A percentile compares a stretch with the other conserved stretches of the same genome.
phyloP scores from a whole-genome alignment of 2,888 invertebrate species.

The Drosophila sordidapex region DNA sequence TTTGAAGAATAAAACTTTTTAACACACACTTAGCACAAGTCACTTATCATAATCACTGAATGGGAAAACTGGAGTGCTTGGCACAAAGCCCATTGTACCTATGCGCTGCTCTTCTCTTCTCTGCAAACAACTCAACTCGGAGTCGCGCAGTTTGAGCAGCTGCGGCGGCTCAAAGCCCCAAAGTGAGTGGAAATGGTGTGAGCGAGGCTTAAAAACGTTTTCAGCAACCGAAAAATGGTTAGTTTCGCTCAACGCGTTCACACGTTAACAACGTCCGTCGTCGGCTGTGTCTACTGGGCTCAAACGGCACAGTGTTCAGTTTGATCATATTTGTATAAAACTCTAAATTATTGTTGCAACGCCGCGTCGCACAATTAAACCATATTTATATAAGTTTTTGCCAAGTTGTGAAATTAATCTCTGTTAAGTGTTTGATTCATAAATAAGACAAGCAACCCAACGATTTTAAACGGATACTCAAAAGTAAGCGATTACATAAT shows the following conservation, averaged over 20 bases:
- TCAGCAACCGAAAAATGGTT: conserved; percentile 80
- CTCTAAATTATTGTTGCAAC: conserved; percentile 60
- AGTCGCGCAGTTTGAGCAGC: neutral
- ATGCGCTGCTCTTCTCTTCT: neutral
- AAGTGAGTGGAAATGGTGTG: conserved; percentile 62
- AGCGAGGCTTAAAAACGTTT: conserved; percentile 84
- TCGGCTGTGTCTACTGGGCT: conserved; percentile 47
- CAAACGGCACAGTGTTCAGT: conserved; percentile 1
- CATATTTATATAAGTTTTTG: conserved; percentile 70
- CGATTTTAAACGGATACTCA: conserved; percentile 36
- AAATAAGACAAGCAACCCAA: conserved; percentile 1
- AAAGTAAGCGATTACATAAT: conserved; percentile 58
- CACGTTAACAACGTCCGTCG: conserved; percentile 80
- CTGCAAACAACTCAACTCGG: neutral
- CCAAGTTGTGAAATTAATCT: conserved; percentile 68
- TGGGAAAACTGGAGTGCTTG: conserved; percentile 5
- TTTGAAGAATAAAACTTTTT: neutral
- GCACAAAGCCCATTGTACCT: conserved; percentile 12
- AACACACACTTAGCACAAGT: neutral
- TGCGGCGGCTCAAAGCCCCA: conserved; percentile 10
- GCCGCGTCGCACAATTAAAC: conserved; percentile 45
- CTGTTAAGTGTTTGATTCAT: conserved; percentile 27
- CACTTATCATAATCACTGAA: neutral
- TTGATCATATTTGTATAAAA: conserved; percentile 7
- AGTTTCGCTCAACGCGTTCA: conserved; percentile 84